Base-by-base conservation (phyloP, 2,797 vertebrate species). In the Coregonus ussuriensis region DNA sequence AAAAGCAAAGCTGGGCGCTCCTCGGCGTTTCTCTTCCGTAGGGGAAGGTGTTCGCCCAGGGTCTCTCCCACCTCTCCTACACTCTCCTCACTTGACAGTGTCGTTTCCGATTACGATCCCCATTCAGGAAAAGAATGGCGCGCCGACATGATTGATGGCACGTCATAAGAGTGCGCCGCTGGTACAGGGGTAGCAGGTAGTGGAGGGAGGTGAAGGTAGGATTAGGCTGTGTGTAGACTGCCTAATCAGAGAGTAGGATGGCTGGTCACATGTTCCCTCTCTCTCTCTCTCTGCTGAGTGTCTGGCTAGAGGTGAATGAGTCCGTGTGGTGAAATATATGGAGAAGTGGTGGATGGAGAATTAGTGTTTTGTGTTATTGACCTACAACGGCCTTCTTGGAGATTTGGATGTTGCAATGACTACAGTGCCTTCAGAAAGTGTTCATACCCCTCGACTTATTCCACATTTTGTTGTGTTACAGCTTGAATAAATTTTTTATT, bases 111-210 rank as follows among this genome's bases (percentile, higher is more conserved):
- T 94, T 93, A 93, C 91, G 91, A 92, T 92, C 89, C 56, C 91
- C 88, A 93, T 92, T 93, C 85, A 91, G 86, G 83, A 82, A 84
- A 83, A 92, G 89, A 92, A 92, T 89, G 81, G 91, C 88, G 89
- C 89, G 85, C 79, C 59, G 83, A 88, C 84, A 84, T 93, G 93
- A 92, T 89, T 91, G 91, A 93, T 93, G 89, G 89, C 85, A 85
- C 85, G 92, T 93, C 88, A 89, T 88, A 92, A 87, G 85, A 85
- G 79, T 79, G 65, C 66, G 77, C 81, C 81, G 62, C 70, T 81
- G 82, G 88, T 86, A 83, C 47, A 66, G 37, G 21, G 41, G 74
- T 84, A 71, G 82, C 86, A 78, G 79, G 84, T 83, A 84, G 74
- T 82, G 82, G 71, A 76, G 73, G 83, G 82, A 84, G 82, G 77